A percentile compares a stretch with the other conserved stretches of the same genome.
Evolutionary conservation across 2,888 invertebrate genomes (phyloP).

Genomic region (Apamea monoglypha): DNA sequence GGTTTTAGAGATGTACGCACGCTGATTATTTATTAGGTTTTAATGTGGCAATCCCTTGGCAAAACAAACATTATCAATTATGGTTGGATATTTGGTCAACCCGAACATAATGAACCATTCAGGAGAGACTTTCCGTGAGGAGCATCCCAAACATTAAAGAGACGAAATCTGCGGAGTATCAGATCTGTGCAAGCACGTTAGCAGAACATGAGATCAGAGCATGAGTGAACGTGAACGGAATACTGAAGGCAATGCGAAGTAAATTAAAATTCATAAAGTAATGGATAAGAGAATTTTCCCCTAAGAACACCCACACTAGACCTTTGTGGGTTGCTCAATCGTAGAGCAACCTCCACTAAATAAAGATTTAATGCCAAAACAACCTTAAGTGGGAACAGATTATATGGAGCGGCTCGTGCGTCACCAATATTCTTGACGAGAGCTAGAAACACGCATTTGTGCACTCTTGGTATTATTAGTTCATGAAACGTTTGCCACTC

Average conservation of each 20-base stretch:
- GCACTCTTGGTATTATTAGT: conserved; percentile 64
- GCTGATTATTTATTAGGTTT: neutral
- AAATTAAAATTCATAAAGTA: conserved; percentile 69
- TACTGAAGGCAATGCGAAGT: conserved; percentile 43
- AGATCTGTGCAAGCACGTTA: conserved; percentile 39
- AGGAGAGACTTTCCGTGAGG: conserved; percentile 21
- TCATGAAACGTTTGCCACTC: conserved; percentile 55
- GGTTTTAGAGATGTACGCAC: neutral
- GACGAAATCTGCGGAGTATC: conserved; percentile 41
- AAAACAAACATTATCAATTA: conserved; percentile 1
- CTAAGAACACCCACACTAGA: conserved; percentile 74
- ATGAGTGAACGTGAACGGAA: conserved; percentile 37
- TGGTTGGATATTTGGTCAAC: conserved; percentile 13
- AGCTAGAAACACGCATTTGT: conserved; percentile 58
- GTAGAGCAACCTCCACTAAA: conserved; percentile 72
- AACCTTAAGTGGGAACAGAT: conserved; percentile 65
- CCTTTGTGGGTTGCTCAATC: conserved; percentile 62
- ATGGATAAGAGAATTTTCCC: conserved; percentile 66
- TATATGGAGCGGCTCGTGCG: conserved; percentile 54
- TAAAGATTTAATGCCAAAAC: conserved; percentile 76
- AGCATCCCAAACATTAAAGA: conserved; percentile 32
- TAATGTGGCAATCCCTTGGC: neutral
- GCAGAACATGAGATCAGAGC: no score
- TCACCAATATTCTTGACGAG: conserved; percentile 54
- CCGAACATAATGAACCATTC: conserved; percentile 37